These are phyloP conservation scores for Prenolepis imparis DNA, from an alignment of 2,888 invertebrate species.

Conservation along the genomic window DNA sequence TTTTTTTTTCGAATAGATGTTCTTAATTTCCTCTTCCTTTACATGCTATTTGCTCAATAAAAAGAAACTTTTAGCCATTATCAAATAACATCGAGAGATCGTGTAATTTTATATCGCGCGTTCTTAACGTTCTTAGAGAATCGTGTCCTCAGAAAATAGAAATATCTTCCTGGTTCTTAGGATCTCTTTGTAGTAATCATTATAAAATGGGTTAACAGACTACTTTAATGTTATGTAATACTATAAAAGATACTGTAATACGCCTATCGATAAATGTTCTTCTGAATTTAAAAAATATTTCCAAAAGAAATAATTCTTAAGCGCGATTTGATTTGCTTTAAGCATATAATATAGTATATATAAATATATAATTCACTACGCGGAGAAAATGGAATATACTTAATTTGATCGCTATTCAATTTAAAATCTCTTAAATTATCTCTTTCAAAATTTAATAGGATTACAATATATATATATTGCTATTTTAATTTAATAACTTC, in stretches of 20 bases:
- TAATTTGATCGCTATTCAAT: conserved; percentile 4
- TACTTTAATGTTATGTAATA: background rate
- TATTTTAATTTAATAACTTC: conserved; percentile 19
- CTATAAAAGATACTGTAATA: background rate
- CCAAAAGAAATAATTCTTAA: background rate
- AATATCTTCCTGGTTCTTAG: background rate
- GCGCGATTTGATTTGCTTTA: background rate
- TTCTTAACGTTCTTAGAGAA: conserved; percentile 4
- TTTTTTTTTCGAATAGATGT: conserved; percentile 12
- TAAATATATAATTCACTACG: conserved; percentile 5
- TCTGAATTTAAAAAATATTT: background rate
- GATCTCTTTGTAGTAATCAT: background rate
- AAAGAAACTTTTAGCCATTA: conserved; percentile 29
- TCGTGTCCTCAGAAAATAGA: conserved; percentile 5
- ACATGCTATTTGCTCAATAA: background rate
- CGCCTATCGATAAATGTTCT: background rate
- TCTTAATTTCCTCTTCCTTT: conserved; percentile 7
- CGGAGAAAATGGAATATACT: background rate
- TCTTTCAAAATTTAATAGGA: background rate
- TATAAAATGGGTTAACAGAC: conserved; percentile 17
- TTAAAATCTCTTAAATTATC: background rate
- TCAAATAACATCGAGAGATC: background rate
- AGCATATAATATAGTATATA: background rate
- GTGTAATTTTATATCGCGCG: background rate
- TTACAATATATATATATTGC: background rate